These are phyloP conservation scores for Manduca sexta DNA, from an alignment of 1,140 invertebrate genomes.

Conservation along the genomic window DNA sequence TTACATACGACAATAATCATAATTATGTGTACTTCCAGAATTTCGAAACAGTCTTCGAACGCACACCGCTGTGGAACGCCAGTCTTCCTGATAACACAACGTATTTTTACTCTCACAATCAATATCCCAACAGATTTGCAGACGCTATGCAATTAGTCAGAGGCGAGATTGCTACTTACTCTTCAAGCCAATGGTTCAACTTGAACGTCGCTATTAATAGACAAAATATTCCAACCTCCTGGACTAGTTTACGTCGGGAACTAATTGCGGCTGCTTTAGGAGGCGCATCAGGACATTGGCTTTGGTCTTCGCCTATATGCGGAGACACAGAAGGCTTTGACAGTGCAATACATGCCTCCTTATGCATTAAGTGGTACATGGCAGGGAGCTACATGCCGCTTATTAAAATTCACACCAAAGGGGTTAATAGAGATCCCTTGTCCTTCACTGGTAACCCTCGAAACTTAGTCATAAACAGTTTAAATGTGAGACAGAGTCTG, in stretches of 20 bases:
- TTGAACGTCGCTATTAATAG: conserved; percentile 35
- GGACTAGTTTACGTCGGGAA: conserved; percentile 46
- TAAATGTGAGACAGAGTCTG: conserved; percentile 38
- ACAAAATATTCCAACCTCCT: conserved; percentile 45
- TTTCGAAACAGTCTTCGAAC: conserved; percentile 40
- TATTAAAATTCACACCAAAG: conserved; percentile 50
- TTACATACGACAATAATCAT: too few relatives aligned
- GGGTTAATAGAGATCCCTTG: conserved; percentile 34
- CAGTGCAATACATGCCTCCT: conserved; percentile 24
- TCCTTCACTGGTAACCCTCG: conserved; percentile 41
- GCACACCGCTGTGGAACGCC: conserved; percentile 50
- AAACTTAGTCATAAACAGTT: conserved; percentile 29
- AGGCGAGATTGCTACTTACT: conserved; percentile 22
- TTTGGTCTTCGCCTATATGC: conserved; percentile 56
- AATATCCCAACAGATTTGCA: conserved; percentile 41
- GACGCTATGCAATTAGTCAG: conserved; percentile 26
- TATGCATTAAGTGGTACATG: conserved; percentile 66
- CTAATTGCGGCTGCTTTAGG: conserved; percentile 46
- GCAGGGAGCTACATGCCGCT: conserved; percentile 50
- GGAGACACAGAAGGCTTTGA: conserved; percentile 49
- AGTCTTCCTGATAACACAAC: conserved; percentile 18
- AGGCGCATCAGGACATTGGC: conserved; percentile 53
- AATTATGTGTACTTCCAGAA: conserved; percentile 30
- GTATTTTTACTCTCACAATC: conserved; percentile 45
- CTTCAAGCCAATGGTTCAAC: conserved; percentile 42